Evolutionary conservation across 2,113 vertebrate species (phyloP), one percentile per base, ranked within the genome.

Genomic region (Galemys pyrenaicus): DNA sequence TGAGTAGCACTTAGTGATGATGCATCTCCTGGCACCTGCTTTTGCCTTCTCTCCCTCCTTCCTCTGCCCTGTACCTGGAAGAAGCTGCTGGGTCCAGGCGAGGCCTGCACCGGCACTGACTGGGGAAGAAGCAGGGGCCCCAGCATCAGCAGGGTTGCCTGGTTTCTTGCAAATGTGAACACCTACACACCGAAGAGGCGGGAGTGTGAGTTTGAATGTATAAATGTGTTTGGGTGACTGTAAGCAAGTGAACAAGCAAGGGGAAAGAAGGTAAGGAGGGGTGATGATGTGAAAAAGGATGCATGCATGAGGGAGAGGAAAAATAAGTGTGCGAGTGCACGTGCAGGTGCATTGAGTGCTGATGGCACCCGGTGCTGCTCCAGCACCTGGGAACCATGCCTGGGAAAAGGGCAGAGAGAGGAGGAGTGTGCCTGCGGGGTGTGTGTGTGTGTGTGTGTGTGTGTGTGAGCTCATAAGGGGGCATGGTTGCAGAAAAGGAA

Each of bases 151-250:
- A 16, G 68, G 35, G 77, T 54, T 75, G 44, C 95, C 22, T 86
- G 74, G 79, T 75, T 88, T 74, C 85, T 70, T 39, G 56, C 58
- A 58, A 86, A 89, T 54, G 80, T 75, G 92, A 95, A 95, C 91
- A 91, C 91, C 88, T 79, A 91, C 91, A 81, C 60, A 16, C 28
- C 6, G 60, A 54, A 80, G 71, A 37, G 13, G n/a, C 54, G 68
- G 64, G 51, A 35, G 51, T 79, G 51, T 89, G 91, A 77, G 35
- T 46, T n/a, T 60, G 70, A 80, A 88, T 67, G 84, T 70, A 54
- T 77, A 49, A 9, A 86, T 58, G 84, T 80, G 71, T 94, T 77
- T 87, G 82, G 93, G 95, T 95, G 93, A 88, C 37, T 15, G 71
- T 16, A 35, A 60, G 70, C 82, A 86, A 86, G 37, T 16, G 58